phyloP scores from a whole-genome alignment of 2,113 vertebrate genomes.

The Phasianus colchicus region DNA sequence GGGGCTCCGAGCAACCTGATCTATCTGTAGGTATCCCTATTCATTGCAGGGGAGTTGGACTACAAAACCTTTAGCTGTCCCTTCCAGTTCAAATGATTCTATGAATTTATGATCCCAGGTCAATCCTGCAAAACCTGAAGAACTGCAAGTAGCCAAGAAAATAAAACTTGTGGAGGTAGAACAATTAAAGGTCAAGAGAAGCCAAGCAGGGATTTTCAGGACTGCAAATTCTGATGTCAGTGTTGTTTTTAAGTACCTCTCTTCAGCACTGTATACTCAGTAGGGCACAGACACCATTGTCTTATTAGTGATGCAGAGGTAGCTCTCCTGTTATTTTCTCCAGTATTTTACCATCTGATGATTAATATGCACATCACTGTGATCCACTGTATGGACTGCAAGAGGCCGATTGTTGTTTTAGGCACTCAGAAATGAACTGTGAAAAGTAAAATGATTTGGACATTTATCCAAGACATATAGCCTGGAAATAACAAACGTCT shows the following conservation, averaged over 20 bases:
- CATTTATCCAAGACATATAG: neutral
- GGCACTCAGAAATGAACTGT: neutral
- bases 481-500: conserved; percentile 37
- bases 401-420: neutral
- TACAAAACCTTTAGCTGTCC: no score
- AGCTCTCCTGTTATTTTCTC: neutral
- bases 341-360: neutral
- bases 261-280: neutral
- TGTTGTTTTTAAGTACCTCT: neutral
- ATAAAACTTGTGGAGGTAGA: neutral
- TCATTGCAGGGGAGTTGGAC: no score
- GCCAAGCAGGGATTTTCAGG: neutral
- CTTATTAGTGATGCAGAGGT: neutral
- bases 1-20: no score
- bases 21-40: no score
- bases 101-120: neutral
- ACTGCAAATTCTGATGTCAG: neutral
- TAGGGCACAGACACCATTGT: neutral
- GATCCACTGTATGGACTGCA: neutral
- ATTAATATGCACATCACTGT: neutral
- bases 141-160: neutral
- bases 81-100: no score
- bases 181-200: accelerated
- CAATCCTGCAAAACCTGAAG: neutral
- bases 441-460: neutral